phyloP scores from a whole-genome alignment of 2,888 invertebrate genomes.

The Drosophila pullipes region DNA sequence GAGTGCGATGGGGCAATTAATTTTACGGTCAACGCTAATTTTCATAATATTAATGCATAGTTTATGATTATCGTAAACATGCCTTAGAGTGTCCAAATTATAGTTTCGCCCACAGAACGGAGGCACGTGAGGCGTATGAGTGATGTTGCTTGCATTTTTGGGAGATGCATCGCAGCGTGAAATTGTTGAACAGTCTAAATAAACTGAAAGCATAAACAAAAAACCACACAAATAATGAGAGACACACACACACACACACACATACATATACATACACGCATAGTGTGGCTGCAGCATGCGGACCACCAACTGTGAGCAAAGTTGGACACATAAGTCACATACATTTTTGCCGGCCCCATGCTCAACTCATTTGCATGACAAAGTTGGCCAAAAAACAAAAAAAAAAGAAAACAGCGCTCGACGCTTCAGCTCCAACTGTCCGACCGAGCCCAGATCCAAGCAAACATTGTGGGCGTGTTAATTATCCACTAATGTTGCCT shows the following conservation, averaged over 20 bases:
- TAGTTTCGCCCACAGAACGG: conserved; percentile 23
- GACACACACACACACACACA: no score
- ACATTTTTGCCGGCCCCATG: conserved; percentile 52
- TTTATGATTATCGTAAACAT: conserved; percentile 45
- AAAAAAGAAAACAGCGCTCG: not conserved
- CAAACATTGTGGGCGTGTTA: conserved; percentile 74
- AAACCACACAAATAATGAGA: not conserved
- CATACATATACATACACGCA: no score
- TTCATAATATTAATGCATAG: conserved; percentile 48
- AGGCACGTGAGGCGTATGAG: conserved; percentile 58
- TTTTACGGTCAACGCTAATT: conserved; percentile 39
- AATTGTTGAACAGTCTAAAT: conserved; percentile 44
- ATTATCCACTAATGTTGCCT: conserved; percentile 77
- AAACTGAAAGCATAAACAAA: conserved; percentile 18
- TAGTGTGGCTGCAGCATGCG: conserved; percentile 22
- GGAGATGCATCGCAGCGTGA: conserved; percentile 62
- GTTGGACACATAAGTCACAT: conserved; percentile 56
- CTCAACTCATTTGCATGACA: conserved; percentile 74
- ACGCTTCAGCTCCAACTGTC: conserved; percentile 18
- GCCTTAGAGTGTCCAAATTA: conserved; percentile 35
- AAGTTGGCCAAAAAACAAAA: conserved; percentile 72
- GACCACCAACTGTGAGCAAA: conserved; percentile 68
- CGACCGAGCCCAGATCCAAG: conserved; percentile 15
- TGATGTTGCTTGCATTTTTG: conserved; percentile 51
- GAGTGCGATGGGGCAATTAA: conserved; percentile 51